A percentile compares a stretch with the other conserved stretches of the same genome.
phyloP scores from a whole-genome alignment of 2,888 invertebrate species.

The Lasius fuliginosus region DNA sequence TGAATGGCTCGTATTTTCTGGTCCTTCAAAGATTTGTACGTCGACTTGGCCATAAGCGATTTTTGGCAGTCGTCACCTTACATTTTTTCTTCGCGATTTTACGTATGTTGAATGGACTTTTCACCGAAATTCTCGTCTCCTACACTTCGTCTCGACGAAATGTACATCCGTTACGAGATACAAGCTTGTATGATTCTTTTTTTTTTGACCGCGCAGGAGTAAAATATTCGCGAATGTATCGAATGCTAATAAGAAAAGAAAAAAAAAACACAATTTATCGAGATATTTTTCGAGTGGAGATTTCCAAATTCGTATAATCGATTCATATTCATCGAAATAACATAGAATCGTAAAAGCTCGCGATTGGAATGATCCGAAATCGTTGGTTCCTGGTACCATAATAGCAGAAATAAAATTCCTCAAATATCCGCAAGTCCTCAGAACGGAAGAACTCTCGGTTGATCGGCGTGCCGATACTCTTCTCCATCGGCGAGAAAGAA shows the following conservation, averaged over 20 bases:
- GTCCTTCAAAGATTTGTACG: neutral
- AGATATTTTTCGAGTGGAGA: neutral
- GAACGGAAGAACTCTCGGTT: neutral
- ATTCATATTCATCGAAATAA: neutral
- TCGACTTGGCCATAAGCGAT: neutral
- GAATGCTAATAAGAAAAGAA: neutral
- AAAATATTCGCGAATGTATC: neutral
- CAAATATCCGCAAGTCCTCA: neutral
- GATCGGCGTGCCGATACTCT: neutral
- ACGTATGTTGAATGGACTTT: neutral
- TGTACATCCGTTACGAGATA: neutral
- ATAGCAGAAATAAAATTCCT: neutral
- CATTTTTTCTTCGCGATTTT: neutral
- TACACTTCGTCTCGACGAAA: neutral
- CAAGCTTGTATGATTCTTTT: neutral
- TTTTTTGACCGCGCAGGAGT: neutral
- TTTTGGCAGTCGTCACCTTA: neutral
- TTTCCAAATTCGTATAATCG: neutral
- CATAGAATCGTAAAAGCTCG: neutral
- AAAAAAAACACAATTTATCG: neutral
- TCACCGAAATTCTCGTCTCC: neutral
- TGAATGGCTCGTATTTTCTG: neutral
- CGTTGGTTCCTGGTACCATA: neutral
- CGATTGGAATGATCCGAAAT: neutral
- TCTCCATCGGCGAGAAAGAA: slow-evolving; percentile 16